phyloP scores from a whole-genome alignment of 2,113 vertebrate species.

The Albula goreensis region DNA sequence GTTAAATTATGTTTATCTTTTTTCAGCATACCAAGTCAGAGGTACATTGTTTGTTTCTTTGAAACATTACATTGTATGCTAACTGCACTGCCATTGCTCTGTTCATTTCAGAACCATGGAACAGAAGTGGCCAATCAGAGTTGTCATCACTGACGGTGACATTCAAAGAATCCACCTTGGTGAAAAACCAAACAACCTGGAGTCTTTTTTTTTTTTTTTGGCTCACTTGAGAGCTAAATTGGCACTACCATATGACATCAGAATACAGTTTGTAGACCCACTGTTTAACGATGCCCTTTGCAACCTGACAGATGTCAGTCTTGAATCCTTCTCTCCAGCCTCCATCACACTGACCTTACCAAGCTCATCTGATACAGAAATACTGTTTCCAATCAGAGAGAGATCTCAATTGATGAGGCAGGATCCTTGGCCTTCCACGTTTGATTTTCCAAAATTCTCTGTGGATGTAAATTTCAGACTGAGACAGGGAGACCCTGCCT shows the following conservation, averaged over 20 bases:
- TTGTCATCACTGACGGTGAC: too few relatives aligned
- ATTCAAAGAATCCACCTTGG: too few relatives aligned
- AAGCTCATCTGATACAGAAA: conserved; percentile 3
- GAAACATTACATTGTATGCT: conserved; percentile 2
- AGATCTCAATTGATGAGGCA: too few relatives aligned
- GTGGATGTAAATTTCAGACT: conserved; percentile 30
- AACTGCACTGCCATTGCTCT: not conserved
- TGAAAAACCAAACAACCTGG: too few relatives aligned
- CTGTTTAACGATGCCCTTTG: too few relatives aligned
- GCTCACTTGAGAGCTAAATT: too few relatives aligned
- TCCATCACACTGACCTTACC: not conserved
- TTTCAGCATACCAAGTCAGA: not conserved
- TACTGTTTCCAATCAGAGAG: conserved; percentile 14
- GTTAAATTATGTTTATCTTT: not conserved
- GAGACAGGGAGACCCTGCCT: conserved; percentile 27
- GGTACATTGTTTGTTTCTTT: not conserved
- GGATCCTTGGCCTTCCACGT: conserved; percentile 31
- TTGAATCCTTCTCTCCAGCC: not conserved
- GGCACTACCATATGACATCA: too few relatives aligned
- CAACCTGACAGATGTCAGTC: conserved; percentile 22
- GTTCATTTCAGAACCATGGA: not conserved
- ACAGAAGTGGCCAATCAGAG: not conserved
- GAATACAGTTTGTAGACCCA: too few relatives aligned
- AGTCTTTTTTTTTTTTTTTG: too few relatives aligned
- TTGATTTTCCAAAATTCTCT: conserved; percentile 34